These are phyloP conservation scores for Cyprinodon diabolis DNA, from an alignment of 2,797 vertebrate genomes.

Conservation along the genomic window DNA sequence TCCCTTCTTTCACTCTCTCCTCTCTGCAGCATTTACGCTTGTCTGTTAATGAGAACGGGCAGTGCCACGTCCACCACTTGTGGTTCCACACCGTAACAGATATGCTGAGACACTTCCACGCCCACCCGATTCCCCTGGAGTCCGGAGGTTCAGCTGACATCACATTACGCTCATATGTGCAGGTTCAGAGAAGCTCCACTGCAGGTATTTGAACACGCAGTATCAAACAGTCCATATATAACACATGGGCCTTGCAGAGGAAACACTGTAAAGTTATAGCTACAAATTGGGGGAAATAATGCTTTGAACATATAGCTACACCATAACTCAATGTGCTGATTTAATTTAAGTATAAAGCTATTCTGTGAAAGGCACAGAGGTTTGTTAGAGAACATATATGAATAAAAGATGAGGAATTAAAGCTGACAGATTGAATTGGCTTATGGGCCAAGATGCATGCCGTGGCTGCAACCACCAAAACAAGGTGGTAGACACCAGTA, in stretches of 20 bases:
- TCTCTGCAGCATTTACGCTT: constrained; percentile 90
- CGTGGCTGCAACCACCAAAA: too few relatives aligned
- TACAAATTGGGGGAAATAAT: background rate
- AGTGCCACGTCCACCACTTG: constrained; percentile 97
- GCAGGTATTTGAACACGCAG: constrained; percentile 73
- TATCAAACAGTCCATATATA: background rate
- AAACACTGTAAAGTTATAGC: background rate
- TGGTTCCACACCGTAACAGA: constrained; percentile 98
- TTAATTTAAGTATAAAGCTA: background rate
- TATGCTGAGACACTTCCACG: constrained; percentile 96
- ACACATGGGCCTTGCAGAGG: background rate
- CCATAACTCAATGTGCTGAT: background rate
- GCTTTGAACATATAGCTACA: background rate
- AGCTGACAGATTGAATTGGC: background rate
- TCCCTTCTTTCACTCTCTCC: background rate
- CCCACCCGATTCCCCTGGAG: constrained; percentile 95
- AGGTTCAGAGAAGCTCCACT: constrained; percentile 80
- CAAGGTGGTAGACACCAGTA: too few relatives aligned
- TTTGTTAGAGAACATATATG: background rate
- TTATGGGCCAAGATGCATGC: too few relatives aligned
- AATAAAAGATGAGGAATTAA: background rate
- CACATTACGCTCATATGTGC: constrained; percentile 93
- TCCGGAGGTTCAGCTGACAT: constrained; percentile 96
- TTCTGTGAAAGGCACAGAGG: background rate
- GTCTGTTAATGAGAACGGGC: constrained; percentile 93